Percentiles rank a stretch among this genome's conserved stretches.
phyloP scores from a whole-genome alignment of 2,113 vertebrate species.

The Haemorhous mexicanus region DNA sequence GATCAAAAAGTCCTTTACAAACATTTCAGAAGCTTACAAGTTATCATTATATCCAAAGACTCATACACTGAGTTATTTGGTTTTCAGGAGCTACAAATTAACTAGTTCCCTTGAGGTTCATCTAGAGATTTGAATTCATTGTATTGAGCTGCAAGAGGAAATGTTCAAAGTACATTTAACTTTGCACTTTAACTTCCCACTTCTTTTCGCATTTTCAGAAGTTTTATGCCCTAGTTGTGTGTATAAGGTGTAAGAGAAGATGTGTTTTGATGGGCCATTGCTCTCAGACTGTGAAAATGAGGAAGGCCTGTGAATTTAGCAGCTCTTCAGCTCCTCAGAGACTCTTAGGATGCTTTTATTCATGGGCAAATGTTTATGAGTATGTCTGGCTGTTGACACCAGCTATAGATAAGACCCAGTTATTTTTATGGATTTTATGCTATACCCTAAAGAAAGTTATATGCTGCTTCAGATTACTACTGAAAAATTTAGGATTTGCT shows the following conservation, averaged over 20 bases:
- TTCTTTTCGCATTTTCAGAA: neutral
- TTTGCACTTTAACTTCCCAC: neutral
- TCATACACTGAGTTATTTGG: neutral
- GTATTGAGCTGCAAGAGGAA: neutral
- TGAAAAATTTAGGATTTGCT: neutral
- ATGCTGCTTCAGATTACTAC: neutral
- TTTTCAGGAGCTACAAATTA: neutral
- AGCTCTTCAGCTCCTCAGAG: neutral
- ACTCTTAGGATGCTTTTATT: neutral
- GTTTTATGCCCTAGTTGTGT: neutral
- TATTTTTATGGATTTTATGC: neutral
- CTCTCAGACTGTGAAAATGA: neutral
- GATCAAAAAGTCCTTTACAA: slow-evolving; percentile 1
- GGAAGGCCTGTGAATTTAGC: neutral
- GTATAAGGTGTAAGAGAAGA: neutral
- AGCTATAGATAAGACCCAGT: neutral
- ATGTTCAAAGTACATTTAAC: neutral
- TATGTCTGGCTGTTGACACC: neutral
- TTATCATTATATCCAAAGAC: neutral
- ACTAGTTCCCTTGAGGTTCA: neutral
- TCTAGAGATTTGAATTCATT: neutral
- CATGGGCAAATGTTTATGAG: neutral
- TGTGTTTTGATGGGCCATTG: neutral
- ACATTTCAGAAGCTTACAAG: neutral
- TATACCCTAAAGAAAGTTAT: neutral